phyloP scores from a whole-genome alignment of 2,888 invertebrate species.

The Steromphala cineraria region DNA sequence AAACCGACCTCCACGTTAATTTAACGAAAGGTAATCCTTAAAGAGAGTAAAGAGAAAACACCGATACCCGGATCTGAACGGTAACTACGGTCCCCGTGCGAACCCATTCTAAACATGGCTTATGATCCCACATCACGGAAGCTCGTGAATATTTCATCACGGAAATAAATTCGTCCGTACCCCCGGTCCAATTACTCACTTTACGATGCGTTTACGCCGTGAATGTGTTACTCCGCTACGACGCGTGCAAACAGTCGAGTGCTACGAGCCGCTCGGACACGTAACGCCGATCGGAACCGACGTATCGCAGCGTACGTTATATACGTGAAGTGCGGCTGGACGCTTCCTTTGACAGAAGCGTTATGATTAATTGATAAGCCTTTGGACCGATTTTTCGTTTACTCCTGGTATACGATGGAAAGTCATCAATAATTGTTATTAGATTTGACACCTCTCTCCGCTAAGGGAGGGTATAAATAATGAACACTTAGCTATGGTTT shows the following conservation, averaged over 20 bases:
- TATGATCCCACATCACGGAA: neutral
- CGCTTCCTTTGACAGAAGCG: neutral
- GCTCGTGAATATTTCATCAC: constrained; percentile 12
- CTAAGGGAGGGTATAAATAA: neutral
- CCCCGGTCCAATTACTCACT: constrained; percentile 8
- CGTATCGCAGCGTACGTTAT: neutral
- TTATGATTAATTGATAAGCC: neutral
- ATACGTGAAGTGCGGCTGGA: neutral
- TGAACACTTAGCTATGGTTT: neutral
- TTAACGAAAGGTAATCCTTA: no score
- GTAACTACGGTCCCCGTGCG: no score
- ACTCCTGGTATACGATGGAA: neutral
- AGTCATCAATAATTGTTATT: constrained; percentile 9
- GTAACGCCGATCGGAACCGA: neutral
- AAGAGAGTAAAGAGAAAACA: no score
- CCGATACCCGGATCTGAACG: no score
- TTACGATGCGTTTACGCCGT: neutral
- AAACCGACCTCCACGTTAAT: no score
- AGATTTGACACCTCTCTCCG: neutral
- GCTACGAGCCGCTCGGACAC: neutral
- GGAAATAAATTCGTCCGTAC: constrained; percentile 3
- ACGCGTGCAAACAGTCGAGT: neutral
- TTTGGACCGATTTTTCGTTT: neutral
- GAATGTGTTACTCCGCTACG: neutral
- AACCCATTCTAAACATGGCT: neutral